Conservation (phyloP, 2,888 invertebrate genomes). For the Brenthis hecate region DNA sequence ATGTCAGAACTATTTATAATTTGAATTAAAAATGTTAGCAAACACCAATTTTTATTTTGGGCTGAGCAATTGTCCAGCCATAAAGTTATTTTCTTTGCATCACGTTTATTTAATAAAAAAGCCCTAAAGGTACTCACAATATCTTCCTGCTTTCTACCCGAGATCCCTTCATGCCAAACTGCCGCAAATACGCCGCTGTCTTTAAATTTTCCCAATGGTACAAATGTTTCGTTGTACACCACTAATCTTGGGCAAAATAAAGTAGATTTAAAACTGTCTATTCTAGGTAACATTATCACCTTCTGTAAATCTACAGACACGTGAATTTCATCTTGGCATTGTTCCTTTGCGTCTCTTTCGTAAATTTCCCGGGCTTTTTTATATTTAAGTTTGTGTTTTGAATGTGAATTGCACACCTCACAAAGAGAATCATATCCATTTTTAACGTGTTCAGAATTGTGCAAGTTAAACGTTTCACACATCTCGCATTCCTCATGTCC, state of each 20-base stretch:
- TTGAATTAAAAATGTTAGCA: conserved; percentile 5
- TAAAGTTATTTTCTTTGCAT: conserved; percentile 35
- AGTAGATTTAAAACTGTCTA: no score
- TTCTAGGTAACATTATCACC: no score
- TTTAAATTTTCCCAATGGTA: no score
- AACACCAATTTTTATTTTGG: conserved; percentile 15
- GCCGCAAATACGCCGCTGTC: no score
- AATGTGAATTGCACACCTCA: not conserved
- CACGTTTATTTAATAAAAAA: conserved; percentile 43
- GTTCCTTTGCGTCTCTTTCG: no score
- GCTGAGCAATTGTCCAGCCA: conserved; percentile 28
- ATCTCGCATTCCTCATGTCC: conserved; percentile 11
- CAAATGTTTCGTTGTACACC: no score
- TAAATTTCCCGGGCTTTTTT: no score
- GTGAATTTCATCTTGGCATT: no score
- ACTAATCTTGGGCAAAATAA: no score
- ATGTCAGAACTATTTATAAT: conserved; percentile 3
- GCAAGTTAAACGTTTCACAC: conserved; percentile 1
- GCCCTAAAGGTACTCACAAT: conserved; percentile 42
- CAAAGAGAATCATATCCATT: not conserved
- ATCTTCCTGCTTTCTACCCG: conserved; percentile 49
- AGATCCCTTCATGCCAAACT: conserved; percentile 47
- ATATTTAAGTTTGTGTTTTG: not conserved
- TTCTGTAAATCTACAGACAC: no score
- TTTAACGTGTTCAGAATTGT: not conserved